These are phyloP conservation scores for Emmelina monodactyla DNA, from an alignment of 2,888 invertebrate species.

Conservation along the genomic window DNA sequence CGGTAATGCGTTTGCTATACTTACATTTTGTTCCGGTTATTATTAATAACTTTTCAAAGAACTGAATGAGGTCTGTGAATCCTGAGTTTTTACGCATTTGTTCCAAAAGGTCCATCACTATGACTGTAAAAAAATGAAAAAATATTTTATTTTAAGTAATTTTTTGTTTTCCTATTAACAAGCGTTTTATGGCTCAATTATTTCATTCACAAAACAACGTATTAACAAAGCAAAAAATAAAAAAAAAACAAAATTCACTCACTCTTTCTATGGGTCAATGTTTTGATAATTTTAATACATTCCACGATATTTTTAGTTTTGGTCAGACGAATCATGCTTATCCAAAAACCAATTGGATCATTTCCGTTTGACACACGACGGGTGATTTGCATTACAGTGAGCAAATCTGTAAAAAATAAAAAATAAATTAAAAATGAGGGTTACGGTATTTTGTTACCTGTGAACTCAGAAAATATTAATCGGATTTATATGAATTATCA, in stretches of 20 bases:
- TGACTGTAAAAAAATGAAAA: too few relatives aligned
- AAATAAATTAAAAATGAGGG: neutral
- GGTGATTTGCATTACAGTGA: neutral
- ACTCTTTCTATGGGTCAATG: constrained; percentile 28
- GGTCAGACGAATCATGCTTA: neutral
- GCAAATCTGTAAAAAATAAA: neutral
- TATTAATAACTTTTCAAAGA: too few relatives aligned
- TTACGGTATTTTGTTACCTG: too few relatives aligned
- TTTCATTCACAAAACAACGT: neutral
- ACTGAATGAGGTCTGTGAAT: too few relatives aligned
- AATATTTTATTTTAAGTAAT: too few relatives aligned
- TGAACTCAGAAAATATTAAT: too few relatives aligned
- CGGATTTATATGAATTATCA: too few relatives aligned
- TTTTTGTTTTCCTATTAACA: neutral
- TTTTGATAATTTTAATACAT: constrained; percentile 18
- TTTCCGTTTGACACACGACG: neutral
- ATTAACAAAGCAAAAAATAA: constrained; percentile 1
- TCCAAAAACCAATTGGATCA: neutral
- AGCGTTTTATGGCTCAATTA: neutral
- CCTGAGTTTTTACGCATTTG: too few relatives aligned
- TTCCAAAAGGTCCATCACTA: too few relatives aligned
- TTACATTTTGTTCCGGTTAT: too few relatives aligned
- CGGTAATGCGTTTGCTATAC: too few relatives aligned
- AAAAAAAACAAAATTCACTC: constrained; percentile 6
- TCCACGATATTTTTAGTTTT: neutral